Percentiles rank a stretch among this genome's conserved stretches.
Evolutionary conservation across 2,888 invertebrate genomes (phyloP).

Genomic region (Lamproptera curius): DNA sequence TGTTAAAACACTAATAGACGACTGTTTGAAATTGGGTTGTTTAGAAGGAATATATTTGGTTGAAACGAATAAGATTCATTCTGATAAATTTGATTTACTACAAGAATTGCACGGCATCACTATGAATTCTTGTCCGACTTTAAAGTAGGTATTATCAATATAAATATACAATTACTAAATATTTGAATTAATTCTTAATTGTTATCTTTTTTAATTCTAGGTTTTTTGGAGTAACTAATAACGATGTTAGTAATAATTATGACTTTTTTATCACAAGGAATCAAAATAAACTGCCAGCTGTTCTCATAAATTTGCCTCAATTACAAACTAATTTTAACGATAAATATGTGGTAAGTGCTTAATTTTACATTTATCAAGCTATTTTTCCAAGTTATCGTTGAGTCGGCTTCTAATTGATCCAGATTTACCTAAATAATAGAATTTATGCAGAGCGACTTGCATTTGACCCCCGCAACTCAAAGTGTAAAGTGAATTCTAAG

Average conservation of each 20-base stretch:
- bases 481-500: too few relatives aligned
- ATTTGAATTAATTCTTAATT: neutral
- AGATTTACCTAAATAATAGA: too few relatives aligned
- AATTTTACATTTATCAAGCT: too few relatives aligned
- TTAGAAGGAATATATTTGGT: constrained; percentile 16
- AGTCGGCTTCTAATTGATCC: too few relatives aligned
- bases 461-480: too few relatives aligned
- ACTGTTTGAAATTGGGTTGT: neutral
- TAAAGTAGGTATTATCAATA: constrained; percentile 32
- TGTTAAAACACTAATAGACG: neutral
- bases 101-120: constrained; percentile 32
- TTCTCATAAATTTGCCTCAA: too few relatives aligned
- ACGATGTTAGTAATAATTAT: neutral
- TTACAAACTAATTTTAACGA: too few relatives aligned
- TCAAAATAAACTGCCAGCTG: constrained; percentile 19
- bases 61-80: neutral
- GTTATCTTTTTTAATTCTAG: neutral
- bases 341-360: too few relatives aligned
- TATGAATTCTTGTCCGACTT: constrained; percentile 32
- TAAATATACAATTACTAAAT: too few relatives aligned
- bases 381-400: too few relatives aligned
- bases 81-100: constrained; percentile 2
- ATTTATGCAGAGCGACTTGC: too few relatives aligned
- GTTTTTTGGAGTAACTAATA: constrained; percentile 8
- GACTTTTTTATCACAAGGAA: constrained; percentile 15